A percentile compares a stretch with the other conserved stretches of the same genome.
phyloP scores from a whole-genome alignment of 2,888 invertebrate genomes.

The Adineta ricciae region DNA sequence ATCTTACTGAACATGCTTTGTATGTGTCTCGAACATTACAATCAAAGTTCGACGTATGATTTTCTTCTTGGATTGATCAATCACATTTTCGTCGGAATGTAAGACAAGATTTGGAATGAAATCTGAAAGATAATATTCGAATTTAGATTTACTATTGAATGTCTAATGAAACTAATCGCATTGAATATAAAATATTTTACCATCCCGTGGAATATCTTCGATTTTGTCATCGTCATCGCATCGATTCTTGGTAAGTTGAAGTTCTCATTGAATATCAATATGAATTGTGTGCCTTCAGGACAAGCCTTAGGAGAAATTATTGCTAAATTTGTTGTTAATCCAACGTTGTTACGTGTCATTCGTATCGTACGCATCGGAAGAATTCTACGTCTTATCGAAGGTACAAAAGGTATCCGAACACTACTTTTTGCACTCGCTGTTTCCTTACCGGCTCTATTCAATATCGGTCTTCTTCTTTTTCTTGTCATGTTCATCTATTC shows the following conservation, averaged over 20 bases:
- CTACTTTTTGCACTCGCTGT: conserved; percentile 91
- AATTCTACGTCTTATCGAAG: conserved; percentile 90
- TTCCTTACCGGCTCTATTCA: conserved; percentile 95
- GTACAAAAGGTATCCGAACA: conserved; percentile 88
- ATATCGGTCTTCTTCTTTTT: conserved; percentile 91
- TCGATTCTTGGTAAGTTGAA: conserved; percentile 77
- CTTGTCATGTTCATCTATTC: conserved; percentile 99
- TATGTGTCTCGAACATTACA: conserved; percentile 94
- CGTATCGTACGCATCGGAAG: conserved; percentile 95
- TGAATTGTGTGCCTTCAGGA: not conserved
- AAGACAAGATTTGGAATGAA: not conserved
- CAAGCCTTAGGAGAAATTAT: not conserved
- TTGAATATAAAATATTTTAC: conserved; percentile 96
- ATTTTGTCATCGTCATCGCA: conserved; percentile 94
- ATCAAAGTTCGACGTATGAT: conserved; percentile 58
- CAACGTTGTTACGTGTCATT: conserved; percentile 89
- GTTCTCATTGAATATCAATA: too few species aligned
- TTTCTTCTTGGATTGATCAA: conserved; percentile 77
- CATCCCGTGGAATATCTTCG: conserved; percentile 98
- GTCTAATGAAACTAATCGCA: conserved; percentile 92
- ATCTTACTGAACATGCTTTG: conserved; percentile 95
- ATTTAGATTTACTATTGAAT: conserved; percentile 76
- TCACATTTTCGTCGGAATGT: conserved; percentile 87
- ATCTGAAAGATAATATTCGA: too few species aligned
- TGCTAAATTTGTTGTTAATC: conserved; percentile 56